These are phyloP conservation scores for Periophthalmus modestus DNA, from an alignment of 2,113 vertebrate species.

Conservation along the genomic window DNA sequence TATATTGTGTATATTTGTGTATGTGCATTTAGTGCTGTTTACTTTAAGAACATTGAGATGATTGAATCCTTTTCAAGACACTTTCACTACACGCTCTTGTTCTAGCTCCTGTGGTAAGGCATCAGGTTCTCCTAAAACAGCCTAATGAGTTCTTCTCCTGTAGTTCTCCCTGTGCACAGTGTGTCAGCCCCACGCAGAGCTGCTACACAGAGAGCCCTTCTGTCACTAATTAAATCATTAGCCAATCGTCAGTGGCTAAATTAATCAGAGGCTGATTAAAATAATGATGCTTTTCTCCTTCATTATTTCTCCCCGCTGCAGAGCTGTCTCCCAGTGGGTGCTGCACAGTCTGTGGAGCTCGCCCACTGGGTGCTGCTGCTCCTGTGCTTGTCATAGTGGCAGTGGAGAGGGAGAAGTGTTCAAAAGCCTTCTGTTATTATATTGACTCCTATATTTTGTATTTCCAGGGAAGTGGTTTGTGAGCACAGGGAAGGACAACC, in stretches of 20 bases:
- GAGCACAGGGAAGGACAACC: conserved; percentile 97
- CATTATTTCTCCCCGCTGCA: conserved; percentile 22
- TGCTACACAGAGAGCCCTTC: conserved; percentile 34
- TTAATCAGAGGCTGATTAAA: conserved; percentile 65
- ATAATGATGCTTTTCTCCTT: conserved; percentile 57
- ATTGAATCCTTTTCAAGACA: neutral
- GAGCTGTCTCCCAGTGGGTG: conserved; percentile 6
- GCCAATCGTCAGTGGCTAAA: conserved; percentile 55
- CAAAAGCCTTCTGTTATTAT: neutral
- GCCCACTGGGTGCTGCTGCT: neutral
- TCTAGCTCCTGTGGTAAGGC: no score
- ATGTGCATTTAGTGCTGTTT: no score
- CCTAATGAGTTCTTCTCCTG: no score
- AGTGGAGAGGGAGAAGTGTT: neutral
- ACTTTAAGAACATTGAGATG: no score
- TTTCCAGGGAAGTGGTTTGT: conserved; percentile 97
- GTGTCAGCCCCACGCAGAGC: neutral
- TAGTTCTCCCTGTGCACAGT: neutral
- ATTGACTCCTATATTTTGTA: conserved; percentile 17
- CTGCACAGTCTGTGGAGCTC: neutral
- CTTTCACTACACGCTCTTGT: no score
- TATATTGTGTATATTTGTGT: no score
- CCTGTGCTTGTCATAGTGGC: neutral
- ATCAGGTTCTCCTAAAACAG: no score
- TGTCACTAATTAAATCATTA: conserved; percentile 67